Base-by-base conservation (phyloP, 1,140 invertebrate species). In the Metaphire vulgaris region DNA sequence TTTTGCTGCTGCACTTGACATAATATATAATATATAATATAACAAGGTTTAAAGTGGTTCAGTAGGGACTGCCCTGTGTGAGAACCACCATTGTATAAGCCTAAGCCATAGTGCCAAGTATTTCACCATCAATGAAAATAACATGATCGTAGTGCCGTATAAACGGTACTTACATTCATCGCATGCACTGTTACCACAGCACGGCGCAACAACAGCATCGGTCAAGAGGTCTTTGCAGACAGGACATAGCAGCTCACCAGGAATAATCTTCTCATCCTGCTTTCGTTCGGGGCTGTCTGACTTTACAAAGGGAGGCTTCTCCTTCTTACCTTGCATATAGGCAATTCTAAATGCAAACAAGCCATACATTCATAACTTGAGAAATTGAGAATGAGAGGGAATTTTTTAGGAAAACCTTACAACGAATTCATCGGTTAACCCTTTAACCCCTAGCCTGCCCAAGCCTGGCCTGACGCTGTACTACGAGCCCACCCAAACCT, bases 131-230 rank as follows among this genome's bases (percentile, higher is more conserved):
- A n/a, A n/a, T n/a, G n/a, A n/a, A n/a, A n/a, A n/a, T n/a, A n/a
- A n/a, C n/a, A n/a, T n/a, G n/a, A n/a, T n/a, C n/a, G n/a, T n/a
- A n/a, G n/a, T n/a, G n/a, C n/a, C n/a, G n/a, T n/a, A n/a, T n/a
- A n/a, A n/a, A n/a, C n/a, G n/a, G n/a, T 67, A 87, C 91, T 90
- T 90, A 94, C 96, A 99, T 87, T 98, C 96, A 88, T 98, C 96
- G 88, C 97, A 99, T 87, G 96, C 98, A 31, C 95, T 97, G 85
- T 95, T 95, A 26, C 95, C 96, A 86, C 96, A 99, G 83, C 97
- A 99, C 0, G 94, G 94, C 84, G 96, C 96, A 89, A 98, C 92
- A 16, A 98, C 95, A 74, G 96, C 96, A 88, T 99, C 96, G 0
- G 91, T 91, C 73, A 98, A 89, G n/a, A 98, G 86, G 86, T 97